Evolutionary conservation across 2,113 vertebrate species (phyloP).

Genomic region (Rhabdornis inornatus): DNA sequence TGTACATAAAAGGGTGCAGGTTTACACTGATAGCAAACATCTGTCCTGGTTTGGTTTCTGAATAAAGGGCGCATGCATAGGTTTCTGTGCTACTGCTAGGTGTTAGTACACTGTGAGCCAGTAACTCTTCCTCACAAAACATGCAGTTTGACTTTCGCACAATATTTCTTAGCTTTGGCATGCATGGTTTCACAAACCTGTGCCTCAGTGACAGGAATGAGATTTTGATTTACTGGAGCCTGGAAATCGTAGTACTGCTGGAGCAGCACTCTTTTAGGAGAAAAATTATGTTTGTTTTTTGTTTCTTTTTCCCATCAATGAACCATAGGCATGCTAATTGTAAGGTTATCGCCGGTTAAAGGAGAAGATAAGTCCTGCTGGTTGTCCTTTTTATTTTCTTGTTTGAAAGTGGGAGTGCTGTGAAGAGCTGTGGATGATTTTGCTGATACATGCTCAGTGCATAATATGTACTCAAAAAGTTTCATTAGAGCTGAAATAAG

Average conservation of each 20-base stretch:
- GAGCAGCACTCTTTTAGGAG: neutral
- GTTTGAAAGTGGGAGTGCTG: neutral
- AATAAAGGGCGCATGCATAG: neutral
- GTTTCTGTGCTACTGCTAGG: neutral
- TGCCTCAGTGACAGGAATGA: neutral
- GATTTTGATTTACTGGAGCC: neutral
- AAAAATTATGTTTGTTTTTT: neutral
- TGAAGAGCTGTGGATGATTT: neutral
- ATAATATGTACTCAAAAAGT: accelerated
- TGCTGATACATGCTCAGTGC: neutral
- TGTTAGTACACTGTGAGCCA: neutral
- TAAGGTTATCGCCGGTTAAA: neutral
- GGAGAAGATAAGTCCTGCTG: neutral
- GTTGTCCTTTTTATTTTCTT: neutral
- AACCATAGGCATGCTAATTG: neutral
- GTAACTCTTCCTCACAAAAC: neutral
- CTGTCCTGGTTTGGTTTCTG: neutral
- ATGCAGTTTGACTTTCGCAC: neutral
- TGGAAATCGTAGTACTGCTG: neutral
- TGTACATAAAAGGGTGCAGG: neutral
- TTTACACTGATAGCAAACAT: neutral
- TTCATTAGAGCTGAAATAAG: neutral
- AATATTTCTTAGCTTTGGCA: neutral
- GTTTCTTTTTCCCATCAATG: neutral
- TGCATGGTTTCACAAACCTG: neutral